phyloP scores from a whole-genome alignment of 1,140 invertebrate genomes.

The Acromyrmex heyeri region DNA sequence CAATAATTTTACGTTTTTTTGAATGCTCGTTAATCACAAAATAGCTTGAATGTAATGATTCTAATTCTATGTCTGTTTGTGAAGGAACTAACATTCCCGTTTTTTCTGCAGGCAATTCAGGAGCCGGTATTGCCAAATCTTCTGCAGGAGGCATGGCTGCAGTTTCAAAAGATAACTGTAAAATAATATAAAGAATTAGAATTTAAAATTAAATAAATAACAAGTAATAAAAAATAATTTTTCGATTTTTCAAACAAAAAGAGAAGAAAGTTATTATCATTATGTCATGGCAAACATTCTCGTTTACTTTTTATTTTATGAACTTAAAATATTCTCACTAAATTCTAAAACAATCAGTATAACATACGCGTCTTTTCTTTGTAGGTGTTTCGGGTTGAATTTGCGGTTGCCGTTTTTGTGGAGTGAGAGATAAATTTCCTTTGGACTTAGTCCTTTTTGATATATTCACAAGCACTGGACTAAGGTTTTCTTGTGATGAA shows the following conservation, averaged over 20 bases:
- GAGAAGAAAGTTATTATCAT: background rate
- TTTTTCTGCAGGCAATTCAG: background rate
- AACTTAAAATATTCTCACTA: background rate
- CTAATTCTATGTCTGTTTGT: background rate
- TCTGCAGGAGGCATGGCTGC: background rate
- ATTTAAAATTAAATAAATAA: conserved; percentile 23
- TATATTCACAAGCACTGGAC: background rate
- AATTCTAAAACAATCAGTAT: background rate
- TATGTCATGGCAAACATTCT: background rate
- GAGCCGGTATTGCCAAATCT: background rate
- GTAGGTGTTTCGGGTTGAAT: background rate
- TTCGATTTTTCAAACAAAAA: background rate
- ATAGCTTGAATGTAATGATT: background rate
- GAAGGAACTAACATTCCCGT: background rate
- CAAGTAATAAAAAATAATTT: background rate
- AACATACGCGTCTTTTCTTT: conserved; percentile 17
- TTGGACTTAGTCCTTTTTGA: background rate
- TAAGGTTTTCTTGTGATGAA: background rate
- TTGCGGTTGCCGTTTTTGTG: conserved; percentile 8
- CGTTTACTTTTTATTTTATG: background rate
- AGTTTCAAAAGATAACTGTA: background rate
- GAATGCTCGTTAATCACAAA: background rate
- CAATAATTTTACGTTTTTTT: background rate
- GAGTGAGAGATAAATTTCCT: background rate
- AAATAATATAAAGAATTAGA: background rate